phyloP scores from a whole-genome alignment of 2,797 vertebrate species.

The Lithobates sylvaticus region DNA sequence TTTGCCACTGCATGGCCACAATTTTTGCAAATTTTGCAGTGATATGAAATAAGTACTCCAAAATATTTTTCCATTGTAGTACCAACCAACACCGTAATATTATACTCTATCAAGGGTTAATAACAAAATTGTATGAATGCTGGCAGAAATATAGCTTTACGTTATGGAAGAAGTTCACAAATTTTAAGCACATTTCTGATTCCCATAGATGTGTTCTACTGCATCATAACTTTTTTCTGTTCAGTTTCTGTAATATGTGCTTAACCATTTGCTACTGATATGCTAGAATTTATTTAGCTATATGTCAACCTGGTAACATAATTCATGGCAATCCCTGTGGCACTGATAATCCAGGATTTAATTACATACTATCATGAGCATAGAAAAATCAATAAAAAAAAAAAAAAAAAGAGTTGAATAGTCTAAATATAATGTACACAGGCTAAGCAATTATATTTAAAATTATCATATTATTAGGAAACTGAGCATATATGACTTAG shows the following conservation, averaged over 20 bases:
- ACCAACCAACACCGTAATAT: no score
- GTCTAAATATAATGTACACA: not conserved
- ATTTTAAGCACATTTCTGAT: slow-evolving; percentile 17
- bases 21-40: no score
- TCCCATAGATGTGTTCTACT: not conserved
- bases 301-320: not conserved
- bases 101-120: not conserved
- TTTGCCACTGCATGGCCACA: no score
- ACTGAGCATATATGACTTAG: no score
- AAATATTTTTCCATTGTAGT: no score
- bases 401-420: not conserved
- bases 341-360: slow-evolving; percentile 5
- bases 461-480: no score
- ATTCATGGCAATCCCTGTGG: not conserved
- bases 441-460: no score
- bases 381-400: slow-evolving; percentile 9
- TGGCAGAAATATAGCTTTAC: slow-evolving; percentile 29
- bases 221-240: not conserved
- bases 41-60: no score
- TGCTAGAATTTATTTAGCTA: not conserved
- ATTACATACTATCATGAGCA: slow-evolving; percentile 12
- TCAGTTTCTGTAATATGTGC: not conserved
- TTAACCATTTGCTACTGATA: slow-evolving; percentile 20
- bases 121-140: slow-evolving; percentile 15
- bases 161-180: slow-evolving; percentile 12